Conservation (phyloP, 2,888 invertebrate genomes). For the Melieria omissa region DNA sequence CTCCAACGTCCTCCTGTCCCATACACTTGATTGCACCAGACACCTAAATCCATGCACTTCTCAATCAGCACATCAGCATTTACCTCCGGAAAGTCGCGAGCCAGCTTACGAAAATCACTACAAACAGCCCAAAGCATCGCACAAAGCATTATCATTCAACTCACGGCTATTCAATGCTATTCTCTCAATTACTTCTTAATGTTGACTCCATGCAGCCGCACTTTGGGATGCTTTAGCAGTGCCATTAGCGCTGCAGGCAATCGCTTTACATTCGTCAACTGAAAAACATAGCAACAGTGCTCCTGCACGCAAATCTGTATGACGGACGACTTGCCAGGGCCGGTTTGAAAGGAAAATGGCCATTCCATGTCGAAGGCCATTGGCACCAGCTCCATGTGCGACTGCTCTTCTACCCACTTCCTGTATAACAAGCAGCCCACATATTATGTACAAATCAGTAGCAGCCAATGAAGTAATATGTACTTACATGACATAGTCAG, state of each 20-base stretch:
- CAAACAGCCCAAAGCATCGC: slow-evolving; percentile 40
- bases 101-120: slow-evolving; percentile 74
- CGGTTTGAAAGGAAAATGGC: slow-evolving; percentile 73
- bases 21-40: slow-evolving; percentile 70
- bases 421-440: slow-evolving; percentile 42
- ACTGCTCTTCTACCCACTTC: slow-evolving; percentile 61
- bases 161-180: too few relatives aligned
- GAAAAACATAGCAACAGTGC: slow-evolving; percentile 70
- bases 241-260: slow-evolving; percentile 70
- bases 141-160: not conserved
- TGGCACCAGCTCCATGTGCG: slow-evolving; percentile 63
- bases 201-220: slow-evolving; percentile 73
- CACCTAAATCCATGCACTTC: slow-evolving; percentile 72
- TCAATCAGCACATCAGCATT: slow-evolving; percentile 69
- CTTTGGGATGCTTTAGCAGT: slow-evolving; percentile 71
- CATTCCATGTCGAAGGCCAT: slow-evolving; percentile 77
- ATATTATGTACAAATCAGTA: slow-evolving; percentile 7
- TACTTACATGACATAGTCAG: slow-evolving; percentile 68
- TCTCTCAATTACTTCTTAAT: slow-evolving; percentile 70
- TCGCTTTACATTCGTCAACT: slow-evolving; percentile 69
- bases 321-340: slow-evolving; percentile 72
- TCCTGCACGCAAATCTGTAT: slow-evolving; percentile 73
- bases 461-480: not conserved
- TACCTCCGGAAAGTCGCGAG: slow-evolving; percentile 72
- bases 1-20: slow-evolving; percentile 71